phyloP scores from a whole-genome alignment of 2,888 invertebrate species.

The Subacronicta megacephala region DNA sequence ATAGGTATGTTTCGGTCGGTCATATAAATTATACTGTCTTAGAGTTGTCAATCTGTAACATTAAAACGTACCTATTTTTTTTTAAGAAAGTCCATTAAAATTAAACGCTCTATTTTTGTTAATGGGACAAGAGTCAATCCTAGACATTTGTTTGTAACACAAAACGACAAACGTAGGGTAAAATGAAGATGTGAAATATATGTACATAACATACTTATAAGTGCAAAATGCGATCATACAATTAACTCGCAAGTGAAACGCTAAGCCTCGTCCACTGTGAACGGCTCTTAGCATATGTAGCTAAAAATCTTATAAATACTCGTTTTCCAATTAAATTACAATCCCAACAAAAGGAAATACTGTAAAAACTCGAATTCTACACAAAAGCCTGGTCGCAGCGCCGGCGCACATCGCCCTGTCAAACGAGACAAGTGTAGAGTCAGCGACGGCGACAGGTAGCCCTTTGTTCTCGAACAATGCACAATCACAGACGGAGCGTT shows the following conservation, averaged over 20 bases:
- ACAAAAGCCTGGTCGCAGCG: slow-evolving; percentile 35
- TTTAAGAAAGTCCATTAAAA: no score
- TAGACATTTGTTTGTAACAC: no score
- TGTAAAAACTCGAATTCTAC: slow-evolving; percentile 43
- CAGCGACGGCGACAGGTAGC: slow-evolving; percentile 75
- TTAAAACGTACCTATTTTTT: no score
- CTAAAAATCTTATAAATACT: slow-evolving; percentile 19
- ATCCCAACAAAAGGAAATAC: slow-evolving; percentile 30
- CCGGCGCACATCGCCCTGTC: slow-evolving; percentile 49
- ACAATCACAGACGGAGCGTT: slow-evolving; percentile 66
- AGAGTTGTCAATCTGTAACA: no score
- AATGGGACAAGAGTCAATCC: no score
- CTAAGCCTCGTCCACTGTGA: no score
- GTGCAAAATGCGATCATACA: background rate
- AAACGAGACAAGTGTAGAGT: slow-evolving; percentile 62
- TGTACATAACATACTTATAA: no score
- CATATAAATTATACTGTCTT: no score
- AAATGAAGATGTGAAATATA: no score
- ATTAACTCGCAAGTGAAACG: background rate
- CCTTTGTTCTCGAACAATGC: slow-evolving; percentile 75
- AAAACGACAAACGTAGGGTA: no score
- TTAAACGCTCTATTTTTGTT: no score
- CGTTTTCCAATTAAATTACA: slow-evolving; percentile 46
- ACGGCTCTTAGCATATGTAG: background rate
- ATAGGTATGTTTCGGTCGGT: no score